These are phyloP conservation scores for Echinarachnius parma DNA, from an alignment of 53 echinoderm and acorn worm genomes.

Conservation along the genomic window DNA sequence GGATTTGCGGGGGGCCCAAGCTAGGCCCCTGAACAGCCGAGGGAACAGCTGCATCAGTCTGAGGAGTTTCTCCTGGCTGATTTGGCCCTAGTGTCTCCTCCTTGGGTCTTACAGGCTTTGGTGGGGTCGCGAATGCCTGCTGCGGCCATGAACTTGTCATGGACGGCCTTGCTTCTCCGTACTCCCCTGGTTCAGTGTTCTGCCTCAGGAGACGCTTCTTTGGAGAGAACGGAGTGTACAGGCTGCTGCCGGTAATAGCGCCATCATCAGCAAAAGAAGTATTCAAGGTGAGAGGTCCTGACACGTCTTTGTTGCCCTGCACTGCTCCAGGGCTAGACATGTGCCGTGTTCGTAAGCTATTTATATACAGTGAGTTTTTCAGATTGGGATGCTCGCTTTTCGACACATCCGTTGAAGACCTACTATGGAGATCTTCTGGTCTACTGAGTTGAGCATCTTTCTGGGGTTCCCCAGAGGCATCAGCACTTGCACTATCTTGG, in stretches of 20 bases:
- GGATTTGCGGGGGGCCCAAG: no score
- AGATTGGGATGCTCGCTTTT: constrained; percentile 10
- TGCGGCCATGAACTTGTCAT: constrained; percentile 33
- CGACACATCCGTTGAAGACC: constrained; percentile 4
- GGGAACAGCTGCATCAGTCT: background rate
- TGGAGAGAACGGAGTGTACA: constrained; percentile 56
- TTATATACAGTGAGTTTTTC: constrained; percentile 41
- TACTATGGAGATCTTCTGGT: constrained; percentile 17
- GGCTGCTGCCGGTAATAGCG: constrained; percentile 24
- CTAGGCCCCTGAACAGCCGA: background rate
- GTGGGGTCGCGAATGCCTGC: constrained; percentile 10
- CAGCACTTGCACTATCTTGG: no score
- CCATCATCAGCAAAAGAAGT: constrained; percentile 47
- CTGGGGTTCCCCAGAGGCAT: no score
- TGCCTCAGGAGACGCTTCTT: constrained; percentile 61
- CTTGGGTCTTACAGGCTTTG: constrained; percentile 16
- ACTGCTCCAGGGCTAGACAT: constrained; percentile 35
- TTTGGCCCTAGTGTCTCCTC: constrained; percentile 32
- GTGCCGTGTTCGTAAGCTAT: constrained; percentile 36
- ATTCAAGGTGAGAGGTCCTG: constrained; percentile 48
- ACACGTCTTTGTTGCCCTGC: constrained; percentile 19
- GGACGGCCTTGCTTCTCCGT: constrained; percentile 25
- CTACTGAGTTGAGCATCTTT: background rate
- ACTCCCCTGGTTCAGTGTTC: constrained; percentile 52
- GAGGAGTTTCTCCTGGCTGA: background rate